Evolutionary conservation across 2,797 vertebrate species (phyloP), one percentile per base, ranked within the genome.

Genomic region (Saguinus oedipus): DNA sequence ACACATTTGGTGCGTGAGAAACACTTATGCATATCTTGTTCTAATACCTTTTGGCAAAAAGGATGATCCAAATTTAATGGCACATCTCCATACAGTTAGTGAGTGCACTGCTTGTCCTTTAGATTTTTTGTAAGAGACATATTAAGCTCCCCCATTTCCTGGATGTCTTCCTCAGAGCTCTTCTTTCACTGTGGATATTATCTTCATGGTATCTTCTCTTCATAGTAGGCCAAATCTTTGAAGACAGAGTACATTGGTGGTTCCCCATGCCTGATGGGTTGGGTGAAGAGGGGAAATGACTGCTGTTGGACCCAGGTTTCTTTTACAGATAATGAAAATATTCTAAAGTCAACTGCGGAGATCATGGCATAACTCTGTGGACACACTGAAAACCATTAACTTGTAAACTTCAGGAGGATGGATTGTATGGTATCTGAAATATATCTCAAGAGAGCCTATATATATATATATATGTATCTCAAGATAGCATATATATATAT

Each of bases 211-310:
- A 64, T 70, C 5, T 11, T 76, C 30, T 70, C 22, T 64, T 26
- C 11, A 55, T 11, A 92, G 3, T 12, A 53, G 11, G 20, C 19
- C 61, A 61, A 55, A 88, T 72, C 7, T 72, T 26, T 39, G 20
- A 24, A 85, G 44, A 88, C 1, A 19, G 24, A 42, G n/a, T 42
- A 39, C 7, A 20, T 15, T 36, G 59, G 33, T 74, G 39, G 55
- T 24, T 68, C 26, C 27, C 1, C 46, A 3, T 22, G 26, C 9
- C 15, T 36, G 5, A 1, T 7, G 20, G 7, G 2, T 15, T 46
- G 14, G 27, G 5, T 12, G 8, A 15, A 64, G 74, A 80, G 53
- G 11, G 13, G 13, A 50, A 78, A 44, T 48, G 64, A 30, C 48
- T 85, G 12, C 7, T 46, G 15, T 53, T 53, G 24, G 36, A 39